Base-by-base conservation (phyloP, 2,797 vertebrate species). In the Streptopelia turtur region DNA sequence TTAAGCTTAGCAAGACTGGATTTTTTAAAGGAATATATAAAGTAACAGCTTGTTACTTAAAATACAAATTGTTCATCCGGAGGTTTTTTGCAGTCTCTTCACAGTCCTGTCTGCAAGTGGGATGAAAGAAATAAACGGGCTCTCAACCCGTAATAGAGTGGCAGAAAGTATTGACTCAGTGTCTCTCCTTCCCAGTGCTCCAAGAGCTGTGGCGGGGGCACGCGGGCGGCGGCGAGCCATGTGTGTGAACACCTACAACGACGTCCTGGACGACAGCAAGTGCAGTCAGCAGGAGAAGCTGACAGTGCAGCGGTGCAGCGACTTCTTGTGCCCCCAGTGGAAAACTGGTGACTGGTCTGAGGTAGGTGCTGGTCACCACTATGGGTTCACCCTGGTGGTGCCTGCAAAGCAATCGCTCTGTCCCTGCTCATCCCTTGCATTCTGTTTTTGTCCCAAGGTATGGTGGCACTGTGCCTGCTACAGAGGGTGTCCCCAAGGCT, bases 321-420 rank as follows among this genome's bases (percentile, higher is more conserved):
- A 99, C 85, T 98, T 99, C 94, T 97, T 97, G 4, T 99, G 99
- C 97, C 99, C 99, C 5, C 98, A 98, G 76, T 99, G 99, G 99
- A 99, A 98, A 97, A 98, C 98, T 0, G 99, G 98, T 1, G 99
- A 99, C 74, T 99, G 99, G 99, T 99, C 99, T 1, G 99, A 99
- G 98, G 99, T 99, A 94, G 97, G 98, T 93, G 66, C 47, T 63
- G 69, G 37, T 69, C 18, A 4, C 39, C 70, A 33, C 31, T 22
- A 4, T 30, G 68, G 25, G n/a, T 25, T 80, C 23, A 5, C 18
- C 30, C 41, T 59, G 28, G 17, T 69, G 65, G 10, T 50, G 23
- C 21, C 63, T 56, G 55, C 12, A 31, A 12, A 43, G 61, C 55
- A 12, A 4, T 4, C 15, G 16, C n/a, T 55, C 30, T 30, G 16